Percentiles rank a stretch among this genome's conserved stretches.
These are phyloP conservation scores for Lydus trimaculatus DNA, from an alignment of 2,888 invertebrate species.

Conservation along the genomic window DNA sequence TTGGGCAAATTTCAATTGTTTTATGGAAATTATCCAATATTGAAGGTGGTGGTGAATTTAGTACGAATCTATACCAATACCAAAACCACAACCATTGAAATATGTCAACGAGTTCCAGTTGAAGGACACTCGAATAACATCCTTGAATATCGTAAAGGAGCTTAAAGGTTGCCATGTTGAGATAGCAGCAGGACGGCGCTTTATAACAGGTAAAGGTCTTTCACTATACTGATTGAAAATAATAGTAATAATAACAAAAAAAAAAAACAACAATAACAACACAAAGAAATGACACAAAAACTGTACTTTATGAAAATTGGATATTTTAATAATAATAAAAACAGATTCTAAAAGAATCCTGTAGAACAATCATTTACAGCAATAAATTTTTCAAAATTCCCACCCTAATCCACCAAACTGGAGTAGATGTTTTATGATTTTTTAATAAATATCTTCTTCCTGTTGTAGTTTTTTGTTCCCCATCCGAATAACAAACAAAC, in stretches of 20 bases:
- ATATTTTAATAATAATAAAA: not conserved
- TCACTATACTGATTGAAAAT: not conserved
- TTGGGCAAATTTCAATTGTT: no score
- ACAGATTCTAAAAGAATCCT: not conserved
- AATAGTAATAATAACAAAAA: not conserved
- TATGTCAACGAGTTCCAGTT: slow-evolving; percentile 24
- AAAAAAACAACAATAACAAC: no score
- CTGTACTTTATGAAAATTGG: not conserved
- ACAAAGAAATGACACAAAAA: no score
- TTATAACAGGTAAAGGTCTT: slow-evolving; percentile 43
- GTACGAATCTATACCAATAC: not conserved
- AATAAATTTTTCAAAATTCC: not conserved
- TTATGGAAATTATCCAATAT: not conserved
- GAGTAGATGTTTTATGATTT: no score
- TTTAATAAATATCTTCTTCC: no score
- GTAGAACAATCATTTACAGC: not conserved
- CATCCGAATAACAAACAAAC: not conserved
- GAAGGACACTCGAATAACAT: slow-evolving; percentile 18
- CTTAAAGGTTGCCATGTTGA: slow-evolving; percentile 43
- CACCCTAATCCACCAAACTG: not conserved
- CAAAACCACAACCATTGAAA: not conserved
- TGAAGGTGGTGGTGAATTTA: slow-evolving; percentile 2
- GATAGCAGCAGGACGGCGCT: slow-evolving; percentile 49
- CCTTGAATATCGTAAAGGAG: slow-evolving; percentile 41
- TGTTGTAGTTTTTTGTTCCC: no score